Evolutionary conservation across 35 echinoderm and acorn worm species (phyloP), one percentile per base, ranked within the genome.

Genomic region (Ophioderma brevispina): DNA sequence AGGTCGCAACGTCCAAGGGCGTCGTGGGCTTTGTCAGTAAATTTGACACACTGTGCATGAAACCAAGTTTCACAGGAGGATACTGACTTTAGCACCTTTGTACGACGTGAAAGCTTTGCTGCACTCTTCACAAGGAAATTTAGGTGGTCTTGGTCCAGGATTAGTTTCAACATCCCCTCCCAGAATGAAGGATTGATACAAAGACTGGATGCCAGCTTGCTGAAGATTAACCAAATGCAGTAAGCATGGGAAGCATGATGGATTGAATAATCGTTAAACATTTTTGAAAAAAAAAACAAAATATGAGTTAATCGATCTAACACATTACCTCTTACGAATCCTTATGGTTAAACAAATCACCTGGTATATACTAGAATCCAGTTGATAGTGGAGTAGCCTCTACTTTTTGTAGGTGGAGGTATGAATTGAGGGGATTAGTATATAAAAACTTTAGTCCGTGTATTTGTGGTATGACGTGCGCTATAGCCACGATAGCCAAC

Each of bases 51-150:
- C 33, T 35, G 1, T 78, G 64, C 64, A 38, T 78, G 85, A 42
- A 87, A 87, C 75, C 85, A 87, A 0, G 64, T 76, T 33, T 87
- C 37, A 37, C 85, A 87, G 23, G 33, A 88, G 37, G 21, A 88
- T 88, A 34, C 86, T 88, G 4, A 75, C 70, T 88, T 88, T 88
- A 30, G 70, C 86, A 32, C 86, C 86, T 33, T 63, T 86, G 84
- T 86, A 86, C 33, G 43, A 49, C 17, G 84, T 86, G 55, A 49
- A 86, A 35, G 84, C 84, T 86, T 40, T 36, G 28, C 55, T 33
- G 56, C 84, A 86, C 75, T 86, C 84, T 36, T 56, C 84, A 38
- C 84, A 86, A 75, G 84, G 84, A 38, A 31, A 75, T 86, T 86
- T 86, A 1, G 84, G 84, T 38, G 33, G 77, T 11, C 77, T 32